phyloP scores from a whole-genome alignment of 1,140 invertebrate species.

The Drosophila persimilis region DNA sequence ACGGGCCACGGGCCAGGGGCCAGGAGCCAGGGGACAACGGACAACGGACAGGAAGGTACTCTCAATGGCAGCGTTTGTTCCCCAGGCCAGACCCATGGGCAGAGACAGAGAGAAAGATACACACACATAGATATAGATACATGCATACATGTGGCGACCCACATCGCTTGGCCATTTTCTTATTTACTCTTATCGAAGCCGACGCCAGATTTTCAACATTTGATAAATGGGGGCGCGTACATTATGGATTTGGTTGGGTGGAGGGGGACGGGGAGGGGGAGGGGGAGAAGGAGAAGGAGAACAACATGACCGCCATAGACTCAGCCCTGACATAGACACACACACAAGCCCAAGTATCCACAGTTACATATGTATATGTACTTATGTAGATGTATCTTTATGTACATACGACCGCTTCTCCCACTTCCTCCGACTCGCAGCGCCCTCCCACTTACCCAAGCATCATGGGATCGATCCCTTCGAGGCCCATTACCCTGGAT shows the following conservation, averaged over 20 bases:
- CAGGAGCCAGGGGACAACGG: too few species aligned
- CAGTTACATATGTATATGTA: too few species aligned
- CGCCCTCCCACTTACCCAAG: too few species aligned
- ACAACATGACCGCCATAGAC: neutral
- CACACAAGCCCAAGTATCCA: too few species aligned
- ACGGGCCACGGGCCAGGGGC: too few species aligned
- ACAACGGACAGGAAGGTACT: neutral
- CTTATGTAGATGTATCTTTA: too few species aligned
- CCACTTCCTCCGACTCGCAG: too few species aligned
- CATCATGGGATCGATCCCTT: too few species aligned
- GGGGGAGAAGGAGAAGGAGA: neutral
- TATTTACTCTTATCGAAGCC: constrained; percentile 70
- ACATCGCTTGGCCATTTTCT: constrained; percentile 69
- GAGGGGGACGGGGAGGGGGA: neutral
- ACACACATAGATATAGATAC: constrained; percentile 13
- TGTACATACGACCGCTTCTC: too few species aligned
- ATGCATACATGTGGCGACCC: constrained; percentile 31
- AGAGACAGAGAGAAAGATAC: constrained; percentile 17
- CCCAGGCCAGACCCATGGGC: too few species aligned
- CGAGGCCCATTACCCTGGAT: too few species aligned
- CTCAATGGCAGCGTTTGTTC: constrained; percentile 68
- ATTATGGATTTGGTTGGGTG: constrained; percentile 56
- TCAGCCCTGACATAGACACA: neutral
- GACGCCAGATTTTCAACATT: constrained; percentile 67
- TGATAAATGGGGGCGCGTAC: constrained; percentile 69